A percentile compares a stretch with the other conserved stretches of the same genome.
Evolutionary conservation across 2,113 vertebrate species (phyloP).

Genomic region (Corythornis cristatus): DNA sequence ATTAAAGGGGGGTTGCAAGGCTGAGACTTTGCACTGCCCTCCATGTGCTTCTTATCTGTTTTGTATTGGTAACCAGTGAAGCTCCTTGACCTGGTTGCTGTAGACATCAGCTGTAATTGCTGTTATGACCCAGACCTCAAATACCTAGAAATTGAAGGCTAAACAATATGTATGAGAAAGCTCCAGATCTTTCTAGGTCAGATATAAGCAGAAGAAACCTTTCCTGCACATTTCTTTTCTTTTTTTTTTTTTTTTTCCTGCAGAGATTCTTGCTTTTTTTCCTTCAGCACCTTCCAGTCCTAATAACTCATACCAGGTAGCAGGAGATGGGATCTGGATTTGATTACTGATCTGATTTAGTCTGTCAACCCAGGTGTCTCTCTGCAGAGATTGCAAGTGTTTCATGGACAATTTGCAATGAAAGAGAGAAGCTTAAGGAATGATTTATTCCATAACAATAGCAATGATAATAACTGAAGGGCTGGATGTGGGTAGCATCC

Average conservation of each 20-base stretch:
- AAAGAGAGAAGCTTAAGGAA: conserved; percentile 45
- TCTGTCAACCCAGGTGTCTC: neutral
- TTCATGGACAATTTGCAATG: conserved; percentile 60
- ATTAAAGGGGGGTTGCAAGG: neutral
- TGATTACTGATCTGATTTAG: conserved; percentile 59
- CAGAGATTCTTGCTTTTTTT: neutral
- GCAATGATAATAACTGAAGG: neutral
- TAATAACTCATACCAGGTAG: conserved; percentile 37
- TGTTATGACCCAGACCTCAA: neutral
- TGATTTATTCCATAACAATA: conserved; percentile 29
- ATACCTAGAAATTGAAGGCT: neutral
- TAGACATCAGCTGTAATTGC: rapidly evolving
- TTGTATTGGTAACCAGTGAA: neutral
- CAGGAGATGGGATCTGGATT: conserved; percentile 2
- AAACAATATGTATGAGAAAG: neutral
- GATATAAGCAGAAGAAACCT: neutral
- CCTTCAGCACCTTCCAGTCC: neutral
- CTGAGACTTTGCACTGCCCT: neutral
- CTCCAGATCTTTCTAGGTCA: neutral
- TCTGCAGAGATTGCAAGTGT: conserved; percentile 31
- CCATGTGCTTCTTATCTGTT: rapidly evolving
- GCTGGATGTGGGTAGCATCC: conserved; percentile 30
- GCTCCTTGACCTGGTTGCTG: neutral
- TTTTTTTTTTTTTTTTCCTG: neutral
- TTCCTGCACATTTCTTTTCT: neutral